These are phyloP conservation scores for Ernsta delagoae DNA, from an alignment of 2,888 invertebrate species.

Conservation along the genomic window DNA sequence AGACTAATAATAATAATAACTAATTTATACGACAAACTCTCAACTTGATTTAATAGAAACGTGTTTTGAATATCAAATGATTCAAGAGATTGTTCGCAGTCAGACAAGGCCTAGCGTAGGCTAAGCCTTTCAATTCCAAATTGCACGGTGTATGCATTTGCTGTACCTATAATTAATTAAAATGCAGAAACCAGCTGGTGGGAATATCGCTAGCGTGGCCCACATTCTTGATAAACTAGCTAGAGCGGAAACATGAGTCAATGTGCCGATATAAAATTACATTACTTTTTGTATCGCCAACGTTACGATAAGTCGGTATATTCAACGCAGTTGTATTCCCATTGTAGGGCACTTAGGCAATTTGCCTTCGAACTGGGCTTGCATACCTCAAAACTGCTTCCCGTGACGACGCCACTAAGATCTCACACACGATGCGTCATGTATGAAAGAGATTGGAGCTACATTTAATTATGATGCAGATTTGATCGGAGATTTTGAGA, in stretches of 20 bases:
- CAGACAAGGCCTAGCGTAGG: constrained; percentile 16
- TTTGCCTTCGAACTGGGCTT: constrained; percentile 54
- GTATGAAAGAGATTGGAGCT: constrained; percentile 12
- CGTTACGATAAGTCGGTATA: constrained; percentile 23
- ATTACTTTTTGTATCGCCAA: constrained; percentile 46
- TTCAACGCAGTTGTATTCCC: constrained; percentile 26
- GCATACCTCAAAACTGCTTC: constrained; percentile 72
- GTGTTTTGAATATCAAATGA: too few relatives aligned
- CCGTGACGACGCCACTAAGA: constrained; percentile 69
- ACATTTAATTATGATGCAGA: constrained; percentile 1
- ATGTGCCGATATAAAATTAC: constrained; percentile 54
- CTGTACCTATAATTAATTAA: constrained; percentile 45
- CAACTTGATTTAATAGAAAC: too few relatives aligned
- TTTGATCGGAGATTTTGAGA: too few relatives aligned
- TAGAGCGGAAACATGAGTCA: constrained; percentile 74
- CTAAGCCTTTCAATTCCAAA: constrained; percentile 22
- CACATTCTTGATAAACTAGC: constrained; percentile 76
- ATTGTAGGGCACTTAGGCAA: constrained; percentile 41
- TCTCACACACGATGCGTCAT: constrained; percentile 42
- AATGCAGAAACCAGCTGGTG: constrained; percentile 58
- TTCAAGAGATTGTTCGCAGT: too few relatives aligned
- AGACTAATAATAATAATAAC: too few relatives aligned
- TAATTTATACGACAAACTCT: too few relatives aligned
- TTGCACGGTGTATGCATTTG: constrained; percentile 23
- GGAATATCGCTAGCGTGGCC: constrained; percentile 65